These are phyloP conservation scores for Melanophora roralis DNA, from an alignment of 2,888 invertebrate species.

Conservation along the genomic window DNA sequence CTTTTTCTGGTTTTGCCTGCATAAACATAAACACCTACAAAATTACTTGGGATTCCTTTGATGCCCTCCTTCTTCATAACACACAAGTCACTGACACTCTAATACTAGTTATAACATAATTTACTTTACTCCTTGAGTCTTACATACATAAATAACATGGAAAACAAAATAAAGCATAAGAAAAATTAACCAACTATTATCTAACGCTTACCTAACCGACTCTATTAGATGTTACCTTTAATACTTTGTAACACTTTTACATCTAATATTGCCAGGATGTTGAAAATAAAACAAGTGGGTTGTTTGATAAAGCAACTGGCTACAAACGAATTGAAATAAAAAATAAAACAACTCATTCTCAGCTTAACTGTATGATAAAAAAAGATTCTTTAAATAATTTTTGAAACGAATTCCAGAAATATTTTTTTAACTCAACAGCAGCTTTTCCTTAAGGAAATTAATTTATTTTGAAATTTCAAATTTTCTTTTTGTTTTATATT, in stretches of 20 bases:
- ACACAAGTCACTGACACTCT: constrained; percentile 44
- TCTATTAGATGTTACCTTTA: constrained; percentile 28
- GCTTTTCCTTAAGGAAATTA: too few relatives aligned
- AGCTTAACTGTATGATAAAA: too few relatives aligned
- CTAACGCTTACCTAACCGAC: not conserved
- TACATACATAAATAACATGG: not conserved
- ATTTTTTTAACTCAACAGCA: too few relatives aligned
- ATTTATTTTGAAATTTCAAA: too few relatives aligned
- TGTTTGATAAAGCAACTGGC: constrained; percentile 38
- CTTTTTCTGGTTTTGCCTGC: constrained; percentile 23
- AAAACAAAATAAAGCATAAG: not conserved
- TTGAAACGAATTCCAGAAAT: too few relatives aligned
- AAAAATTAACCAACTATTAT: constrained; percentile 11
- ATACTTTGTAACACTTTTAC: constrained; percentile 21
- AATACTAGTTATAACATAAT: constrained; percentile 40
- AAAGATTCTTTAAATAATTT: too few relatives aligned
- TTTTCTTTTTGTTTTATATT: too few relatives aligned
- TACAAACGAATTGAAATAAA: too few relatives aligned
- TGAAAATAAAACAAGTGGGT: not conserved
- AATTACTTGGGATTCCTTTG: constrained; percentile 36
- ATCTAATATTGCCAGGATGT: not conserved
- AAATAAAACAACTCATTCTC: too few relatives aligned
- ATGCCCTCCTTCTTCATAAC: constrained; percentile 20
- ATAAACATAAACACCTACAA: not conserved
- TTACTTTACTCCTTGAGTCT: constrained; percentile 6